These are phyloP conservation scores for Trissolcus japonicus DNA, from an alignment of 2,888 invertebrate genomes.

Conservation along the genomic window DNA sequence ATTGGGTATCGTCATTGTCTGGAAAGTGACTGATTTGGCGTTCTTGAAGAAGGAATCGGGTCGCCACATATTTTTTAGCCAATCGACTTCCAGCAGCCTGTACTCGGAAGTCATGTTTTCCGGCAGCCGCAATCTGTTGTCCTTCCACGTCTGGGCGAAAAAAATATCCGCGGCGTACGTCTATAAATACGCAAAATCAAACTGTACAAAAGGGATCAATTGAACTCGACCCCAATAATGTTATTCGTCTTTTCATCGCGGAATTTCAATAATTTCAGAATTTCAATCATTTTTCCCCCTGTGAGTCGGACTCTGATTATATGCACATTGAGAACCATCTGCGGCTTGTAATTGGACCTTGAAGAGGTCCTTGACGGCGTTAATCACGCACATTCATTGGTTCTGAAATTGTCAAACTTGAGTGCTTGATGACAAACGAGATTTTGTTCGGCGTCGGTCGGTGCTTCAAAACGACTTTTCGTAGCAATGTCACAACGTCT, in stretches of 20 bases:
- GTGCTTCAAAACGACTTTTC: slow-evolving; percentile 22
- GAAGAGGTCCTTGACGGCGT: slow-evolving; percentile 21
- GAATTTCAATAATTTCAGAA: too few species aligned
- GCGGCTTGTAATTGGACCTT: slow-evolving; percentile 16
- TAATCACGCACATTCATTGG: slow-evolving; percentile 47
- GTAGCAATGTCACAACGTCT: slow-evolving; percentile 45
- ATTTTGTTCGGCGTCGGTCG: slow-evolving; percentile 3
- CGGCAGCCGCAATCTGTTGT: slow-evolving; percentile 88
- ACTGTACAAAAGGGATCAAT: slow-evolving; percentile 11
- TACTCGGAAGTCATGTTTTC: slow-evolving; percentile 96
- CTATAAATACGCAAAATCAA: slow-evolving; percentile 74
- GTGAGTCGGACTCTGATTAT: too few species aligned
- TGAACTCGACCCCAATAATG: slow-evolving; percentile 40
- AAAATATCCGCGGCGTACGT: slow-evolving; percentile 95
- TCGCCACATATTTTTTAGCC: slow-evolving; percentile 95
- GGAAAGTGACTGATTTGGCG: slow-evolving; percentile 94
- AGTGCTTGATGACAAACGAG: slow-evolving; percentile 1
- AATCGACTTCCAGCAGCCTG: slow-evolving; percentile 90
- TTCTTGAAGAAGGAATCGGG: slow-evolving; percentile 97
- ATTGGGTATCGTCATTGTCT: slow-evolving; percentile 96
- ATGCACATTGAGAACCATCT: too few species aligned
- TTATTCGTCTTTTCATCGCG: too few species aligned
- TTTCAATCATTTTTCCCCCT: too few species aligned
- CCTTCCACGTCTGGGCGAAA: slow-evolving; percentile 96
- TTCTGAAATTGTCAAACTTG: slow-evolving; percentile 13